Evolutionary conservation across 2,113 vertebrate genomes (phyloP).

Genomic region (Numida meleagris): DNA sequence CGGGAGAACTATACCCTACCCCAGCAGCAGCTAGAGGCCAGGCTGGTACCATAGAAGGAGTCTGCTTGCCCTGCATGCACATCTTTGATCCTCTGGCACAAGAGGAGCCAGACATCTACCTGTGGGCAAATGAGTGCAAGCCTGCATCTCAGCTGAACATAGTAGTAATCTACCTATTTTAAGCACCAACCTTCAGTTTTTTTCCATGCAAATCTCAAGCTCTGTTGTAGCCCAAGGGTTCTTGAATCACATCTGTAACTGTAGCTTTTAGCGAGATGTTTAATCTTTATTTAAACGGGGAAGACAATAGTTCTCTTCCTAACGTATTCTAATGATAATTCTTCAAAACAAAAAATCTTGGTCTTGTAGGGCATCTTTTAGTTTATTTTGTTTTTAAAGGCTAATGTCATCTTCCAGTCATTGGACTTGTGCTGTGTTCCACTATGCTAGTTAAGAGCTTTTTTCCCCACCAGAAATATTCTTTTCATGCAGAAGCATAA

Average conservation of each 20-base stretch:
- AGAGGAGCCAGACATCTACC: fast-evolving
- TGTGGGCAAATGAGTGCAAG: background rate
- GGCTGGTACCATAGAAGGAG: fast-evolving
- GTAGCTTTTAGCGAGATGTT: background rate
- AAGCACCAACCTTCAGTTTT: background rate
- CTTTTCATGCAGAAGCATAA: background rate
- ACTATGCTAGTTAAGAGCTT: background rate
- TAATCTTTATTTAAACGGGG: background rate
- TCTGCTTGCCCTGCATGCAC: fast-evolving
- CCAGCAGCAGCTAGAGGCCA: background rate
- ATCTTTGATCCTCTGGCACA: background rate
- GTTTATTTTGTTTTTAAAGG: background rate
- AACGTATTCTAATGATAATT: background rate
- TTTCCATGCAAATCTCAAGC: background rate
- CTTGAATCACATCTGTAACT: background rate
- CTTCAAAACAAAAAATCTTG: no score
- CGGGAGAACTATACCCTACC: fast-evolving
- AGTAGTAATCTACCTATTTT: background rate
- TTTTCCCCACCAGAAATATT: background rate
- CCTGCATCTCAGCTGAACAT: background rate
- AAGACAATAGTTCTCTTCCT: background rate
- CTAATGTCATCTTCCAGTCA: background rate
- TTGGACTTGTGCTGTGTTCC: background rate
- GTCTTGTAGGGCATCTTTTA: no score
- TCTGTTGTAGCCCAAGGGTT: background rate